Base-by-base conservation (phyloP, 2,888 invertebrate genomes). In the Scelioninae gen. 1 region DNA sequence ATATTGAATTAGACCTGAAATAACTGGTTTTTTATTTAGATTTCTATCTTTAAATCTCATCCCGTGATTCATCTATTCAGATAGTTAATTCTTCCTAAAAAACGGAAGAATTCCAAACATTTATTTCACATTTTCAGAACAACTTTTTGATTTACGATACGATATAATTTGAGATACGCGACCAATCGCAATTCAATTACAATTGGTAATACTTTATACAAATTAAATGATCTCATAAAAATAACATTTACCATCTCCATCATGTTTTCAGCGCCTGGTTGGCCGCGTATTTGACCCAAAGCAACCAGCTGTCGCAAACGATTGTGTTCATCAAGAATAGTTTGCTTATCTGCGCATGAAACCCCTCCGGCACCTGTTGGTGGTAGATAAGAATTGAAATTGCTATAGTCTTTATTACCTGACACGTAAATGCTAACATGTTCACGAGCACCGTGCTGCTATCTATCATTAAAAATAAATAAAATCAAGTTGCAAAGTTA, bases 201-300 rank as follows among this genome's bases (percentile, higher is more conserved):
- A 23, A 23, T 23, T 1, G 11, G 1, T 49, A 65, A 15, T 11
- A 38, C n/a, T 13, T 16, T 49, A 11, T 63, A 34, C 29, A 55
- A 63, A 49, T 43, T 31, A 38, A n/a, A 51, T n/a, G 34, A 51
- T 65, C 45, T 15, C n/a, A 45, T 34, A 47, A 60, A 55, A 60
- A 53, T 65, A 85, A 94, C 23, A 23, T 23, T 92, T 93, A 96
- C 96, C 94, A 97, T 95, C 94, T 97, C 96, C 93, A 95, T 95
- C 96, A 97, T 97, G 93, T 97, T 96, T 87, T 96, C 95, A 31
- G 97, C 96, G 68, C 96, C 95, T 16, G 96, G 96, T 89, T 97
- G 97, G 69, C 95, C 95, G 85, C 94, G 94, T 88, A 96, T 95
- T 90, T 95, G 95, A 58, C 97, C 97, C 86, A 96, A 93, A 80